Percentiles rank a stretch among this genome's conserved stretches.
These are phyloP conservation scores for Drosophila gunungcola DNA, from an alignment of 1,140 invertebrate genomes.

Conservation along the genomic window DNA sequence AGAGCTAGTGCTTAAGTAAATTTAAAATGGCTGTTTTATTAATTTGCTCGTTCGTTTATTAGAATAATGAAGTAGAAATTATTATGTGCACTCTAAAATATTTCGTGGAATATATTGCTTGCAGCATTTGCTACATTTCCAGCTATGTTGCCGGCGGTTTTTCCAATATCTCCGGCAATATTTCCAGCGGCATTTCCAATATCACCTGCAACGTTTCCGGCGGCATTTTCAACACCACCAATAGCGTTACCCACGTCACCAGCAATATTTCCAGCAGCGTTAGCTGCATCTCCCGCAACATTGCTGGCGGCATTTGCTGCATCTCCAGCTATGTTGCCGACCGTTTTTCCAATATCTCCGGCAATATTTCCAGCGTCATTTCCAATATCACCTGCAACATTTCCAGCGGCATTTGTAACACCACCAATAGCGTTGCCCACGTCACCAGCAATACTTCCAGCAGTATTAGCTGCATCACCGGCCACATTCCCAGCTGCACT, in stretches of 20 bases:
- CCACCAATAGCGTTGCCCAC: constrained; percentile 11
- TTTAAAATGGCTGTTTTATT: background rate
- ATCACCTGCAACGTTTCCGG: constrained; percentile 5
- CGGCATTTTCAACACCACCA: constrained; percentile 8
- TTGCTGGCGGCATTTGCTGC: constrained; percentile 5
- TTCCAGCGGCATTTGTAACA: background rate
- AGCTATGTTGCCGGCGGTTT: constrained; percentile 5
- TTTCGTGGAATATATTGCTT: constrained; percentile 6
- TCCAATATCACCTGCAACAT: background rate
- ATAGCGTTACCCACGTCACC: background rate
- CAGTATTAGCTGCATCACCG: background rate
- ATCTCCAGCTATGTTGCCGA: constrained; percentile 5
- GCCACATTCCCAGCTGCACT: constrained; percentile 15
- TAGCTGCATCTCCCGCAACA: background rate
- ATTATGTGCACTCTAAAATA: constrained; percentile 8
- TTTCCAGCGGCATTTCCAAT: constrained; percentile 14
- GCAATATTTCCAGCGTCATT: constrained; percentile 1
- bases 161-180: constrained; percentile 4
- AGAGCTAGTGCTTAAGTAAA: background rate
- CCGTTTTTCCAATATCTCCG: background rate
- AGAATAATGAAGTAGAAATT: background rate
- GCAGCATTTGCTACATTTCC: constrained; percentile 6
- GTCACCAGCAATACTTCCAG: background rate
- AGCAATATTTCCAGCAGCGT: constrained; percentile 7
- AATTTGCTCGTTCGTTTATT: constrained; percentile 13